Conservation (phyloP, 2,888 invertebrate species). For the Taenaris catops region DNA sequence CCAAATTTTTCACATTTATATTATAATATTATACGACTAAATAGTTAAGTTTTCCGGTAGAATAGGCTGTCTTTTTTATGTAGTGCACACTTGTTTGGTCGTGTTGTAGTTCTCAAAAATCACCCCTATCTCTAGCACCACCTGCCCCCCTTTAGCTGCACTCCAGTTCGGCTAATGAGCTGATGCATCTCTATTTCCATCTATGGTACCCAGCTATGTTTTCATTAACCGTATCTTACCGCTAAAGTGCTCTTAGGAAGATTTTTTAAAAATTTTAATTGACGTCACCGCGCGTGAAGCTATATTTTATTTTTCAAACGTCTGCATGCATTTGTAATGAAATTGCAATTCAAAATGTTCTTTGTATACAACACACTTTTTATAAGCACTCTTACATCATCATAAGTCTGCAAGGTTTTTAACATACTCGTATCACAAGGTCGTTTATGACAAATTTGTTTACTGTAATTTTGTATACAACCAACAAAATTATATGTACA, state of each 20-base stretch:
- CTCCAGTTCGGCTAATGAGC: slow-evolving; percentile 25
- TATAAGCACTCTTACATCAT: too few species aligned
- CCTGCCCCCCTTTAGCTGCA: slow-evolving; percentile 22
- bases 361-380: too few species aligned
- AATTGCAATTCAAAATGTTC: too few species aligned
- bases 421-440: too few species aligned
- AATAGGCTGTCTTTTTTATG: background rate
- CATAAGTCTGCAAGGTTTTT: too few species aligned
- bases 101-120: slow-evolving; percentile 19
- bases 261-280: slow-evolving; percentile 15
- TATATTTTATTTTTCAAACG: background rate
- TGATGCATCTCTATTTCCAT: slow-evolving; percentile 23
- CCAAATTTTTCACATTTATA: too few species aligned
- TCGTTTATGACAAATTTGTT: too few species aligned
- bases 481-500: too few species aligned
- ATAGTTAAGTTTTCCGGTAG: background rate
- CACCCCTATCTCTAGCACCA: slow-evolving; percentile 17
- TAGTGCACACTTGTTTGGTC: slow-evolving; percentile 7
- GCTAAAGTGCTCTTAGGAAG: slow-evolving; percentile 12
- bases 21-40: too few species aligned
- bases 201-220: slow-evolving; percentile 15
- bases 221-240: slow-evolving; percentile 18
- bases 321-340: too few species aligned
- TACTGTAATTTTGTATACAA: too few species aligned
- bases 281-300: slow-evolving; percentile 16